Evolutionary conservation across 2,888 invertebrate species (phyloP).

Genomic region (Epiblema foenella): DNA sequence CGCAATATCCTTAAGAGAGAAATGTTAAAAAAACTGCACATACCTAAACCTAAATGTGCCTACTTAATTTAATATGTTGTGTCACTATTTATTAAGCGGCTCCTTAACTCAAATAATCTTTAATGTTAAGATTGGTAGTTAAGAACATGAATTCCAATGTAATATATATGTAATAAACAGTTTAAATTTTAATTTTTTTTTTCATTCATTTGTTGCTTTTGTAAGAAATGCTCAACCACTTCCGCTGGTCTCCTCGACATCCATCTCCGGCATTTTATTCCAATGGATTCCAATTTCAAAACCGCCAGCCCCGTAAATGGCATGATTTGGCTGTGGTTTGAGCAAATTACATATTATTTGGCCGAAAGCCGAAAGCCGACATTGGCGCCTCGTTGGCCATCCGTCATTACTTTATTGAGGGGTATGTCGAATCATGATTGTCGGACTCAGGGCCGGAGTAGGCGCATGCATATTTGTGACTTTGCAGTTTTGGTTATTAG

Average conservation of each 20-base stretch:
- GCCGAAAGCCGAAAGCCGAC: conserved; percentile 61
- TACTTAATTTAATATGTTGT: too few relatives aligned
- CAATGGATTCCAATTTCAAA: conserved; percentile 38
- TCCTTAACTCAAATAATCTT: too few relatives aligned
- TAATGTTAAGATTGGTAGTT: too few relatives aligned
- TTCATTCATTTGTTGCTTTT: background rate
- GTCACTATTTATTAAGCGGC: too few relatives aligned
- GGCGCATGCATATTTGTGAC: conserved; percentile 35
- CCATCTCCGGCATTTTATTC: conserved; percentile 23
- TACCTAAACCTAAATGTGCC: too few relatives aligned
- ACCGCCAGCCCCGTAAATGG: conserved; percentile 57
- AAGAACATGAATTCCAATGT: too few relatives aligned
- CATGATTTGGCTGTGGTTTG: conserved; percentile 66
- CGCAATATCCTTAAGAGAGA: too few relatives aligned
- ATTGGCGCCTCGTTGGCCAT: conserved; percentile 78
- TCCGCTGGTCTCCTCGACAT: conserved; percentile 43
- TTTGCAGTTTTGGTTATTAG: conserved; percentile 44
- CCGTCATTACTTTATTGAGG: conserved; percentile 73
- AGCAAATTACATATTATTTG: conserved; percentile 78
- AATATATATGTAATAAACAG: too few relatives aligned
- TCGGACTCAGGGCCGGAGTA: conserved; percentile 58
- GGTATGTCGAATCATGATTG: conserved; percentile 63
- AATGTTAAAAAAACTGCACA: too few relatives aligned
- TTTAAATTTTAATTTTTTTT: too few relatives aligned
- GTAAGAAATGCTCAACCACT: conserved; percentile 10